Base-by-base conservation (phyloP, 2,888 invertebrate species). In the Ernsta delagoae region DNA sequence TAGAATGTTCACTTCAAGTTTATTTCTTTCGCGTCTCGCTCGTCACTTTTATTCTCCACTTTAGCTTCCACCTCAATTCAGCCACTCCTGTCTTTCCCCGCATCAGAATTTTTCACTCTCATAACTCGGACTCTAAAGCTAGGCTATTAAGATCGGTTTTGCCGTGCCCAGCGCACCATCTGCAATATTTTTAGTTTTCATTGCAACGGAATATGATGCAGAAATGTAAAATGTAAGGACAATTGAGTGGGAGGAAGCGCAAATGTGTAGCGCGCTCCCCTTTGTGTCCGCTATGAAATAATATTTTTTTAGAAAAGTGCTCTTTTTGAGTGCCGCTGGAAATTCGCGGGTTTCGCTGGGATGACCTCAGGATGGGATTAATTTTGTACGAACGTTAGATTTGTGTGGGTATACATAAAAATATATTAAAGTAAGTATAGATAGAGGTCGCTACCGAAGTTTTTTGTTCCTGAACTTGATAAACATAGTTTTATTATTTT, bases 31-130 rank as follows among this genome's bases (percentile, higher is more conserved):
- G 72, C 75, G 75, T 74, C 81, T 82, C 78, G 75, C 81, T 83
- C 87, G 89, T 90, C 90, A 90, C 90, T 92, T 92, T 90, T 90
- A 91, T 92, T 88, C 89, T 86, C 82, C 88, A 90, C 90, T 92
- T 89, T 88, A 88, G 85, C 84, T 88, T 88, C 86, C 80, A 87
- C 89, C 89, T 89, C 89, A 86, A 88, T 89, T 88, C 89, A 88
- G 89, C 87, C 85, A 90, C 90, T 91, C 87, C 83, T 85, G 82
- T 87, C 87, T 87, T 88, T 83, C 84, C 83, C 80, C 86, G 89
- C 90, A 86, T 87, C 85, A 81, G 85, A 90, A 90, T 90, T 90
- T 79, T 84, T 8, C 65, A 4, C 11, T 8, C 16, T 76, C 69
- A 60, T 59, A 57, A 4, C 75, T 71, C 67, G 24, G 66, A 72